Percentiles rank a stretch among this genome's conserved stretches.
Evolutionary conservation across 2,113 vertebrate species (phyloP).

Genomic region (Alouatta palliata): DNA sequence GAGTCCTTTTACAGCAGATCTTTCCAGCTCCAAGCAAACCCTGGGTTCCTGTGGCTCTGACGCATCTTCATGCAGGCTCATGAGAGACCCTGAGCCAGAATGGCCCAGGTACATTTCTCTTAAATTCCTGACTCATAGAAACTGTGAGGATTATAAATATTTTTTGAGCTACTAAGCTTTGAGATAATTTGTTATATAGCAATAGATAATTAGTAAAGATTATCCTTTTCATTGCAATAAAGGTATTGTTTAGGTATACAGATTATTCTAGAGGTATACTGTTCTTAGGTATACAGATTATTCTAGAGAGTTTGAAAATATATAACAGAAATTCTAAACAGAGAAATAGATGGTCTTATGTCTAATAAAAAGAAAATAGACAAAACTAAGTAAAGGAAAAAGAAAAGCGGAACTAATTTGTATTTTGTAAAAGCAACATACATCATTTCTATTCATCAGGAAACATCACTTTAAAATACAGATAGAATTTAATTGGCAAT

Average conservation of each 20-base stretch:
- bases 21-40: background rate
- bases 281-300: background rate
- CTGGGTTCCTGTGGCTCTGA: background rate
- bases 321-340: background rate
- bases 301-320: background rate
- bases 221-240: background rate
- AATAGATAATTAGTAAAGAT: background rate
- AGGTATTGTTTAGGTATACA: background rate
- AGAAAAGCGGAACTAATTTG: background rate
- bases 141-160: background rate
- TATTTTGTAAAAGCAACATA: constrained; percentile 34
- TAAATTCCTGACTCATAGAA: background rate
- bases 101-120: background rate
- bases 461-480: constrained; percentile 58
- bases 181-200: background rate
- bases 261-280: background rate
- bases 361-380: constrained; percentile 14
- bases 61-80: background rate
- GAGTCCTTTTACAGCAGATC: background rate
- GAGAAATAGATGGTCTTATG: background rate
- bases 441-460: background rate
- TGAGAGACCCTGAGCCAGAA: background rate
- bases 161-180: background rate
- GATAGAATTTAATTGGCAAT: constrained; percentile 38
- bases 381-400: background rate